phyloP scores from a whole-genome alignment of 2,888 invertebrate genomes.

The Thumatha senex region DNA sequence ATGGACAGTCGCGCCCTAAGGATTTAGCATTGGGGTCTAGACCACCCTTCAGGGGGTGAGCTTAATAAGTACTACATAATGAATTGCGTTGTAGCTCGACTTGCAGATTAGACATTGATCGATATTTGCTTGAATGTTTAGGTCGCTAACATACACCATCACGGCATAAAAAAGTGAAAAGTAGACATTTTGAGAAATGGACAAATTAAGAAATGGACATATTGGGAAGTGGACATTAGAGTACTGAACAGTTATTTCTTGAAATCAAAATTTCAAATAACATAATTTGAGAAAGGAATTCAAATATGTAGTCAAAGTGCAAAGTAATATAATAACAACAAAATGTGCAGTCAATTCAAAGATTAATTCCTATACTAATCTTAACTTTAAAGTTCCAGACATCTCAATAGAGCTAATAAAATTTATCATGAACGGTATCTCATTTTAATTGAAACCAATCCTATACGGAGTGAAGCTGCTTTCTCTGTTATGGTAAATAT shows the following conservation, averaged over 20 bases:
- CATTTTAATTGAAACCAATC: too few relatives aligned
- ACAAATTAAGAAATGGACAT: too few relatives aligned
- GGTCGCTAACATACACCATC: not conserved
- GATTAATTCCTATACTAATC: slow-evolving; percentile 23
- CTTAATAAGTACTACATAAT: slow-evolving; percentile 22
- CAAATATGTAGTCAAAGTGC: too few relatives aligned
- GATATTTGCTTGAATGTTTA: not conserved
- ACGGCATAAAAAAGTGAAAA: too few relatives aligned
- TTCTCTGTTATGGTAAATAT: slow-evolving; percentile 13
- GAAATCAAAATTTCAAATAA: too few relatives aligned
- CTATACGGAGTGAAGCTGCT: slow-evolving; percentile 6
- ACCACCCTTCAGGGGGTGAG: slow-evolving; percentile 48
- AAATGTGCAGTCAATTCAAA: slow-evolving; percentile 21
- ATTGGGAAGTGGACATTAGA: too few relatives aligned
- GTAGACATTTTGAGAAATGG: too few relatives aligned
- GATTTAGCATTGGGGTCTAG: slow-evolving; percentile 51
- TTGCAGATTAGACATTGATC: slow-evolving; percentile 16
- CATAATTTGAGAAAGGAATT: not conserved
- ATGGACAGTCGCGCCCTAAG: slow-evolving; percentile 48
- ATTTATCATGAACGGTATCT: not conserved
- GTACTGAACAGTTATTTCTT: too few relatives aligned
- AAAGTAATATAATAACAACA: slow-evolving; percentile 18
- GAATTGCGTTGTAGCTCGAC: slow-evolving; percentile 9
- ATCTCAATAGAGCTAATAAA: slow-evolving; percentile 34
- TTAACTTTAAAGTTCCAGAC: slow-evolving; percentile 28